Conservation (phyloP, 2,113 vertebrate species). For the Ptychochromis oligacanthus region DNA sequence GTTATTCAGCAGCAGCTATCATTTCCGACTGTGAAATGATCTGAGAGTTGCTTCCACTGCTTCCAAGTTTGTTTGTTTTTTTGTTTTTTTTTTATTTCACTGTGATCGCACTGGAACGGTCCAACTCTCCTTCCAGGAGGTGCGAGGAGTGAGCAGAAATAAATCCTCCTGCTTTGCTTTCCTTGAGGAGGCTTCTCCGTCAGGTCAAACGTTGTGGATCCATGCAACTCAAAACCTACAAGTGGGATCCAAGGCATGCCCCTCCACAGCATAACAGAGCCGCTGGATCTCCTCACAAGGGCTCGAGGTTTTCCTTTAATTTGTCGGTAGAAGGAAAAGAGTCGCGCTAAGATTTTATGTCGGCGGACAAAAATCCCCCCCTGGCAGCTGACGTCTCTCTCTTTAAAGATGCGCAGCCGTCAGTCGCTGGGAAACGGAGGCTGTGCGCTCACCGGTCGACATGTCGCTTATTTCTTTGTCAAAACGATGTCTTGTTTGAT, state of each 20-base stretch:
- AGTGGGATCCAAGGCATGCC: neutral
- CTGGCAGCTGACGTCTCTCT: conserved; percentile 6
- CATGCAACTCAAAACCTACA: neutral
- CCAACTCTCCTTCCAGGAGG: neutral
- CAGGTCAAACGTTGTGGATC: neutral
- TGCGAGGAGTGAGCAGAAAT: neutral
- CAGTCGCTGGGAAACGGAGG: conserved; percentile 34
- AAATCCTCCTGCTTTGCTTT: neutral
- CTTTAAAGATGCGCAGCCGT: conserved; percentile 56
- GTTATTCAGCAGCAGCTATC: neutral
- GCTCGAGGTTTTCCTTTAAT: neutral
- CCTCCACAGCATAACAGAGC: neutral
- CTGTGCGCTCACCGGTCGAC: neutral
- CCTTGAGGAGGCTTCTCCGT: neutral
- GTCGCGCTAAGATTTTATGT: conserved; percentile 2
- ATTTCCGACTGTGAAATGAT: neutral
- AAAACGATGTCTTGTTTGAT: neutral
- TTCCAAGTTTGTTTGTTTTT: too few species aligned
- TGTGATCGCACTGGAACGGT: neutral
- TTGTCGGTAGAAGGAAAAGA: neutral
- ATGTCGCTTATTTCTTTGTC: neutral
- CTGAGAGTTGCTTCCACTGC: neutral
- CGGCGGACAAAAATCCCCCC: conserved; percentile 9
- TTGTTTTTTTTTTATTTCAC: too few species aligned
- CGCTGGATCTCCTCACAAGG: neutral